Evolutionary conservation across 2,797 vertebrate species (phyloP).

Genomic region (Sarcoramphus papa): DNA sequence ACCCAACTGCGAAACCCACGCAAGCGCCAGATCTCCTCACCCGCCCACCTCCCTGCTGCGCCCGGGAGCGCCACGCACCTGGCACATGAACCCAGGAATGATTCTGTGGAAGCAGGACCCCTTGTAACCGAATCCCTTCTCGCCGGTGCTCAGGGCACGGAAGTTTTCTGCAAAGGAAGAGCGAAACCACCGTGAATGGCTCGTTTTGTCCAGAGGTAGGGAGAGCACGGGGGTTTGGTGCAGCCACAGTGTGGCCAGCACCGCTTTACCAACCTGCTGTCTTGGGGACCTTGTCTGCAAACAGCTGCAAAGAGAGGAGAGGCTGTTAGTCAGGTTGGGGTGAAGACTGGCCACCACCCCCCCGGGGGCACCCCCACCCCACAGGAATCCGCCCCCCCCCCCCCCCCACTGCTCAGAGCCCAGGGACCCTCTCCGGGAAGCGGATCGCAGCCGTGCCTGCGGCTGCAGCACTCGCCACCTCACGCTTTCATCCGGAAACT

Average conservation of each 20-base stretch:
- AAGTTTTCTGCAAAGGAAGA: slow-evolving; percentile 83
- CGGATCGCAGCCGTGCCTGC: fast-evolving
- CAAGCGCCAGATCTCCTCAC: fast-evolving
- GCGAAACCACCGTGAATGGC: fast-evolving
- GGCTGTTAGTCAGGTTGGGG: not conserved
- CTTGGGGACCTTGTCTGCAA: slow-evolving; percentile 85
- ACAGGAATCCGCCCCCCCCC: fast-evolving
- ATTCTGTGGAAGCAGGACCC: slow-evolving; percentile 90
- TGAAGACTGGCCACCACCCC: fast-evolving
- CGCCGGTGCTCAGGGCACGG: slow-evolving; percentile 87
- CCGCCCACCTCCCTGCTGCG: fast-evolving
- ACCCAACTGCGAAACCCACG: not conserved
- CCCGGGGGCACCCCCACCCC: fast-evolving
- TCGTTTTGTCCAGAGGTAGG: fast-evolving
- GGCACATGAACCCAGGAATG: slow-evolving; percentile 93
- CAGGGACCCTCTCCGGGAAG: no score
- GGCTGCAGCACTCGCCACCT: not conserved
- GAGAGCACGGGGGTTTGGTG: fast-evolving
- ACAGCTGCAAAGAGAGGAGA: slow-evolving; percentile 74
- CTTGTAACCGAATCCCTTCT: slow-evolving; percentile 86
- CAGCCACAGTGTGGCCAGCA: fast-evolving
- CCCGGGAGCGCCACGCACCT: slow-evolving; percentile 72
- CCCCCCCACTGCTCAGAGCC: fast-evolving
- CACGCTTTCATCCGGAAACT: not conserved
- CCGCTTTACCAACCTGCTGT: slow-evolving; percentile 80